Conservation (phyloP, 2,113 vertebrate genomes). For the Mesitornis unicolor region DNA sequence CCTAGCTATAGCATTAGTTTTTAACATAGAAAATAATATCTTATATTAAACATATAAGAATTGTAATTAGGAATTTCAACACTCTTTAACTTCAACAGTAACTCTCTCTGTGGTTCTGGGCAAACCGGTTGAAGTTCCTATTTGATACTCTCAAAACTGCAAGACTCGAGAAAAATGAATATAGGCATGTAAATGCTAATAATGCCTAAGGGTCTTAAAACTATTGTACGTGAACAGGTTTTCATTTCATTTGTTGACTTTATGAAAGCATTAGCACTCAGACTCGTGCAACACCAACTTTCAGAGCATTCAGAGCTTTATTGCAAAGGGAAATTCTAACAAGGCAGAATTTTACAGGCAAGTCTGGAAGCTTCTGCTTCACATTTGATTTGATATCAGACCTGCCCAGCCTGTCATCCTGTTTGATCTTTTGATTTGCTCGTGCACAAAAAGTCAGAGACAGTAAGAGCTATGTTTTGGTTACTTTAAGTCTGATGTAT, state of each 20-base stretch:
- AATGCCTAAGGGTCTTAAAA: not conserved
- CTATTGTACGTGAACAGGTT: fast-evolving
- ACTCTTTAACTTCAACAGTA: not conserved
- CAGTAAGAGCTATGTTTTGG: not conserved
- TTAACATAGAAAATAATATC: not conserved
- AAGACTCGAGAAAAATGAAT: not conserved
- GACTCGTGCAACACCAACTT: not conserved
- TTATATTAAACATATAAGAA: not conserved
- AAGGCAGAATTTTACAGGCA: not conserved
- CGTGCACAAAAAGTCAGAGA: not conserved
- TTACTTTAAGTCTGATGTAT: not conserved
- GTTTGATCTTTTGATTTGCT: not conserved
- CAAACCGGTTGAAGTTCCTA: not conserved
- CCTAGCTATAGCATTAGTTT: not conserved
- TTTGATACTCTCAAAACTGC: not conserved
- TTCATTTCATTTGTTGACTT: not conserved
- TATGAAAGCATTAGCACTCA: not conserved
- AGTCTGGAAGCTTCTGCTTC: not conserved
- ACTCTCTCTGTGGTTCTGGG: not conserved
- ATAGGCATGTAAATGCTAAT: not conserved
- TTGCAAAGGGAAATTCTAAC: not conserved
- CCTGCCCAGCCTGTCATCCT: not conserved
- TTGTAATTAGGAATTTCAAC: not conserved
- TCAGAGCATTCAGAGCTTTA: not conserved
- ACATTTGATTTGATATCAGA: not conserved